Evolutionary conservation across 2,888 invertebrate species (phyloP), one percentile per base, ranked within the genome.

Genomic region (Hirtodrosophila duncani): DNA sequence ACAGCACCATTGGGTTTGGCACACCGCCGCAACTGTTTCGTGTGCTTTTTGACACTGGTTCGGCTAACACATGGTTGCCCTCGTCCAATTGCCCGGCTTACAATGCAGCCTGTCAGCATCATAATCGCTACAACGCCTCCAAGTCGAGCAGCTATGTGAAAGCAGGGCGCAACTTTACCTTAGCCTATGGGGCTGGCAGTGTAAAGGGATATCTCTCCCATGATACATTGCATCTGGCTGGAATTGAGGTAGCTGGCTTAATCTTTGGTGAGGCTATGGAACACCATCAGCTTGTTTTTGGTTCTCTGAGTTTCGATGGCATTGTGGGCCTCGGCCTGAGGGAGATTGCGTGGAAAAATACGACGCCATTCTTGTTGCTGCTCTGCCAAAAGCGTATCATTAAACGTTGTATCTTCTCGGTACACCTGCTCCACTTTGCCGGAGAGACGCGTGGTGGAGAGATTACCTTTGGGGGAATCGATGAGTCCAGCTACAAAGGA

Each of bases 1-100:
- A 93, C 88, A 98, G 97, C 8, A 91, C 91, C 2, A 96, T 98
- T 75, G 88, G 90, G 0, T 93, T 99, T 87, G 98, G 98, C 44
- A 92, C 90, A 31, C 98, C 98, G 10, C 92, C 94, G 42, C 98
- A 99, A 88, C 88, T 88, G 2, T 98, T 98, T 88, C 92, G 91
- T 79, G 98, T 99, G 58, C 92, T 99, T 60, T 99, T 99, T 88
- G 99, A 99, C 88, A 99, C 98, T 0, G 98, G 98, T 52, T 98
- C 98, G 9, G 96, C 98, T 39, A 99, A 99, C 88, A 90, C 99
- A 41, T 99, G 99, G 99, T 92, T 99, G 49, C 98, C 98, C 6
- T 98, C 98, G 11, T 96, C 96, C 88, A 93, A 97, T 85, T 99
- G 98, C 86, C 92, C 94, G 83, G 90, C 89, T 84, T 93, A 93